A percentile compares a stretch with the other conserved stretches of the same genome.
These are phyloP conservation scores for Semotilus atromaculatus DNA, from an alignment of 2,797 vertebrate species.

Conservation along the genomic window DNA sequence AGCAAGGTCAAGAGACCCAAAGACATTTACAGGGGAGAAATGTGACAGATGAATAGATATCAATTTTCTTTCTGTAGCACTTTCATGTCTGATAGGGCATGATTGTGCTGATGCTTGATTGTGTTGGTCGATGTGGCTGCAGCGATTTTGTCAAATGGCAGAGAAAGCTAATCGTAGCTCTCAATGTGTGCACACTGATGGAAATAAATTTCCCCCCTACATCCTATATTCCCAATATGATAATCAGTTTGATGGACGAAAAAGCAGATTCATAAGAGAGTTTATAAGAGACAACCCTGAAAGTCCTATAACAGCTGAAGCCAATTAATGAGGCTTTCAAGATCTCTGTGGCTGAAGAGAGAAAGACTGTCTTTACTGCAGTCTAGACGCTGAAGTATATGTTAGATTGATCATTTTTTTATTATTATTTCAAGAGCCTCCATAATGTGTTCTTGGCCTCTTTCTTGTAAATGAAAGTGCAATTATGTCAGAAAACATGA, in stretches of 20 bases:
- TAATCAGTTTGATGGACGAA: conserved; percentile 20
- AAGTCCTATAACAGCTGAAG: conserved; percentile 19
- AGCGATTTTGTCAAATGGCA: conserved; percentile 40
- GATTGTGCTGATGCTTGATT: conserved; percentile 31
- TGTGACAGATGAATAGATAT: not conserved
- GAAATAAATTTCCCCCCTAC: not conserved
- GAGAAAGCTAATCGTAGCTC: conserved; percentile 22
- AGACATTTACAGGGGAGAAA: conserved; percentile 6
- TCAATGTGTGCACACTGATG: conserved; percentile 11
- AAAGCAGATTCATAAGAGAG: conserved; percentile 29
- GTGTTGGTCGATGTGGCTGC: conserved; percentile 34
- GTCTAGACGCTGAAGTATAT: not conserved
- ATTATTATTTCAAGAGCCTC: not conserved
- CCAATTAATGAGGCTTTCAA: conserved; percentile 16
- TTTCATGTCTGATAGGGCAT: not conserved
- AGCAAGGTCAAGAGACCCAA: not conserved
- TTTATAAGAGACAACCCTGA: conserved; percentile 14
- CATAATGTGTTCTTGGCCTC: not conserved
- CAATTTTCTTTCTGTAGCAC: conserved; percentile 17
- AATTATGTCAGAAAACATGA: not conserved
- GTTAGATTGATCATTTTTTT: not conserved
- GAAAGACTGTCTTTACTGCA: not conserved
- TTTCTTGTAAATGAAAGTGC: not conserved
- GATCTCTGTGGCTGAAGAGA: not conserved
- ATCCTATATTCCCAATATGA: conserved; percentile 20